Conservation (phyloP, 2,113 vertebrate species). For the Psophia crepitans region DNA sequence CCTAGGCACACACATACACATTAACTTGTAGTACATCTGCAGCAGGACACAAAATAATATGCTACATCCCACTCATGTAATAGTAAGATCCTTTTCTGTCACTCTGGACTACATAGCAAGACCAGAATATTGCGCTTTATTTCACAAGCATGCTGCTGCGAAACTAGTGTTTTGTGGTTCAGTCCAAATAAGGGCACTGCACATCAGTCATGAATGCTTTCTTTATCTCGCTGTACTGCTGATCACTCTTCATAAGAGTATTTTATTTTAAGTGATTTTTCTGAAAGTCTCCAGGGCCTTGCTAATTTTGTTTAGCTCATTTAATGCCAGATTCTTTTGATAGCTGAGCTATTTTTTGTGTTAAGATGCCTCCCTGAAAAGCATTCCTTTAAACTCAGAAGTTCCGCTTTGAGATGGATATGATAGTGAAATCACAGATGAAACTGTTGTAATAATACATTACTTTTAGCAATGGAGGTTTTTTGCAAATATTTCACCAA, state of each 20-base stretch:
- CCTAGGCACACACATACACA: neutral
- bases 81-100: neutral
- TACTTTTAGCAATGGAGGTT: neutral
- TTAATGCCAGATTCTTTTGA: neutral
- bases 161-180: neutral
- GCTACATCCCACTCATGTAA: neutral
- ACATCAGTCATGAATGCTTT: neutral
- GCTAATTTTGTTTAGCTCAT: neutral
- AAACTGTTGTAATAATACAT: neutral
- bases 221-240: neutral
- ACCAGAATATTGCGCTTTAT: neutral
- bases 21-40: neutral
- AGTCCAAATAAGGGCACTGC: rapidly evolving
- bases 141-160: neutral
- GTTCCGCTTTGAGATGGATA: neutral
- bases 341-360: neutral
- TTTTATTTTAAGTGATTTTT: neutral
- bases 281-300: neutral
- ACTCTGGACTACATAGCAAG: neutral
- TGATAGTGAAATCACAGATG: neutral
- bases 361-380: neutral
- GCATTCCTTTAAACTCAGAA: neutral
- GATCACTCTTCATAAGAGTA: neutral
- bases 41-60: neutral
- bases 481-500: neutral